Evolutionary conservation across 2,888 invertebrate genomes (phyloP), one percentile per base, ranked within the genome.

Genomic region (Cantharis flavilabris): DNA sequence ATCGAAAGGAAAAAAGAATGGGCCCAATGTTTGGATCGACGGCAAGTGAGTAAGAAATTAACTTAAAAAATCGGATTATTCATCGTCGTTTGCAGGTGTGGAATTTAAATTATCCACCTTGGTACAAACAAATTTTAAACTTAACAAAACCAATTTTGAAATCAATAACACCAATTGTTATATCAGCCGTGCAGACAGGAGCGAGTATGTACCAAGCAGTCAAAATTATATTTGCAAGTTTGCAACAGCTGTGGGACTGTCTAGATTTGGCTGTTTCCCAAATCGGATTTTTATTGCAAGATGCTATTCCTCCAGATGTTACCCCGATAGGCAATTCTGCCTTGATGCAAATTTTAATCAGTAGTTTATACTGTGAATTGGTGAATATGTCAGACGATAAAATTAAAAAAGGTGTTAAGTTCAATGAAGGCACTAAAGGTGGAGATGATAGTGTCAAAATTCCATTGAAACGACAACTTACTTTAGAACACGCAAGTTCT

Each of bases 161-260:
- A 73, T 92, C 93, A 64, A 90, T 94, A 16, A 92, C 93, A 0
- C 90, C 92, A 5, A 92, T 93, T 79, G 89, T 95, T 9, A 91
- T 94, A 3, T 91, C 92, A 80, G 95, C 95, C 0, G 90, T 94
- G 10, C 91, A 93, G 88, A 92, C 92, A 9, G 95, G 94, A 0
- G 94, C 95, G 16, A 94, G 94, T 80, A 94, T 94, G 91, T 95
- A 94, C 86, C 95, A 95, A 89, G 92, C 94, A 13, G 95, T 94
- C 93, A 93, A 94, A 0, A 89, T 95, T 76, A 92, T 94, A 16
- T 88, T 96, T 20, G 92, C 92, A 0, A 93, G 94, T 84, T 90
- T 95, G 79, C 91, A 92, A 1, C 92, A 95, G 83, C 89, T 94
- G 13, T 91, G 93, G 86, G 93, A 93, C 82, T 93, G 93, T 82